These are phyloP conservation scores for Lordiphosa andalusiaca DNA, from an alignment of 2,888 invertebrate species.

Conservation along the genomic window DNA sequence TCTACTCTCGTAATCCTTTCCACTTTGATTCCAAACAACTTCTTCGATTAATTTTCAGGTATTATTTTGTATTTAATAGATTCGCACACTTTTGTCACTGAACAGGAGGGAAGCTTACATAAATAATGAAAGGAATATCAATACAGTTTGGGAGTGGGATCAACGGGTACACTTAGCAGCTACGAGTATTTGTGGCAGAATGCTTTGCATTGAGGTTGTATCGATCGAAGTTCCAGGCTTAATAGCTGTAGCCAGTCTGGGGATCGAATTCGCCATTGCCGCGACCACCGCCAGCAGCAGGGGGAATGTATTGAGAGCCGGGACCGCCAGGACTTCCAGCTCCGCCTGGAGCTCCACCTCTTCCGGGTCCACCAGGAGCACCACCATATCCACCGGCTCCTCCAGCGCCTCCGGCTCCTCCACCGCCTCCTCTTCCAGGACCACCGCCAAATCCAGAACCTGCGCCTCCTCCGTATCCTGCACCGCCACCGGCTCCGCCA, in stretches of 20 bases:
- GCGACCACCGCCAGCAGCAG: conserved; percentile 61
- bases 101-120: no score
- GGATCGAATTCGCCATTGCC: conserved; percentile 80
- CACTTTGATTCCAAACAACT: no score
- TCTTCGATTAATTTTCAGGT: no score
- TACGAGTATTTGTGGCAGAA: conserved; percentile 68
- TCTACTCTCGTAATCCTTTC: no score
- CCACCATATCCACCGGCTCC: conserved; percentile 18
- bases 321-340: conserved; percentile 57
- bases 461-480: conserved; percentile 13
- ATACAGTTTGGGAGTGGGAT: no score
- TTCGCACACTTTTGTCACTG: no score
- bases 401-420: conserved; percentile 21
- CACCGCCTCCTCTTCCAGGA: conserved; percentile 46
- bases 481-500: conserved; percentile 5
- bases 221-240: conserved; percentile 44
- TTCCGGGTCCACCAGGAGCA: conserved; percentile 17
- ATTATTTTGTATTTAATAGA: no score
- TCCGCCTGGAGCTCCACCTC: conserved; percentile 26
- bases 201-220: conserved; percentile 45
- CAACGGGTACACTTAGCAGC: not conserved
- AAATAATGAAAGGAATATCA: no score
- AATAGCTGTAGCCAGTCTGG: conserved; percentile 81
- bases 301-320: conserved; percentile 62
- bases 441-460: conserved; percentile 27